Evolutionary conservation across 2,113 vertebrate genomes (phyloP).

Genomic region (Triplophysa siluroides): DNA sequence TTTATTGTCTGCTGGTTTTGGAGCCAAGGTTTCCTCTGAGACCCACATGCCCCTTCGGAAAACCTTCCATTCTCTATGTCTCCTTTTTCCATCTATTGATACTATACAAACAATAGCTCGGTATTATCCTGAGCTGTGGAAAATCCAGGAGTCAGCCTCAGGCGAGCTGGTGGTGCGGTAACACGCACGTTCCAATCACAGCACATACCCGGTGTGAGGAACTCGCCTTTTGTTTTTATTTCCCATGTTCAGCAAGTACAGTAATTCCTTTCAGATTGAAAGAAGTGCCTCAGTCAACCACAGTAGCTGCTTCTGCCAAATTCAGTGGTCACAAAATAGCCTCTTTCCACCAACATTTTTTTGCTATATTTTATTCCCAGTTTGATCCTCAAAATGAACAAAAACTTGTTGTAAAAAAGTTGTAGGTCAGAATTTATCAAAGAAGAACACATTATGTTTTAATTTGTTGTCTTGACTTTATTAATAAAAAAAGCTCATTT

Average conservation of each 20-base stretch:
- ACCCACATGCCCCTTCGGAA: not conserved
- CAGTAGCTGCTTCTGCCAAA: slow-evolving; percentile 1
- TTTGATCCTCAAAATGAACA: not conserved
- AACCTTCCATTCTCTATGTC: not conserved
- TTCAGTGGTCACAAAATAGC: slow-evolving; percentile 17
- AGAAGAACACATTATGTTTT: too few relatives aligned
- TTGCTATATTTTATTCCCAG: not conserved
- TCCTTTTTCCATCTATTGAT: not conserved
- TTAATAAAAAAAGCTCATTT: too few relatives aligned
- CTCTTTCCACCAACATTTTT: slow-evolving; percentile 53
- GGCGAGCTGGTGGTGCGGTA: slow-evolving; percentile 9
- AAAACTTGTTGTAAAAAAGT: not conserved
- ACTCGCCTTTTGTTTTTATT: slow-evolving; percentile 53
- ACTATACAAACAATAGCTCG: slow-evolving; percentile 20
- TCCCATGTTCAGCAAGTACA: slow-evolving; percentile 57
- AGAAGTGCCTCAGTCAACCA: slow-evolving; percentile 12
- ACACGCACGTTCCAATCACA: slow-evolving; percentile 30
- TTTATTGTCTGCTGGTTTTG: slow-evolving; percentile 1
- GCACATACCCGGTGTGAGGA: slow-evolving; percentile 34
- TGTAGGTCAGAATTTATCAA: not conserved
- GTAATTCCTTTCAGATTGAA: slow-evolving; percentile 55
- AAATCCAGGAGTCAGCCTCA: slow-evolving; percentile 33
- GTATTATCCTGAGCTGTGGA: slow-evolving; percentile 20
- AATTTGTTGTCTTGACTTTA: not conserved
- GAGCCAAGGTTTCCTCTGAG: not conserved